These are phyloP conservation scores for Toxostoma redivivum DNA, from an alignment of 2,113 vertebrate genomes.

Conservation along the genomic window DNA sequence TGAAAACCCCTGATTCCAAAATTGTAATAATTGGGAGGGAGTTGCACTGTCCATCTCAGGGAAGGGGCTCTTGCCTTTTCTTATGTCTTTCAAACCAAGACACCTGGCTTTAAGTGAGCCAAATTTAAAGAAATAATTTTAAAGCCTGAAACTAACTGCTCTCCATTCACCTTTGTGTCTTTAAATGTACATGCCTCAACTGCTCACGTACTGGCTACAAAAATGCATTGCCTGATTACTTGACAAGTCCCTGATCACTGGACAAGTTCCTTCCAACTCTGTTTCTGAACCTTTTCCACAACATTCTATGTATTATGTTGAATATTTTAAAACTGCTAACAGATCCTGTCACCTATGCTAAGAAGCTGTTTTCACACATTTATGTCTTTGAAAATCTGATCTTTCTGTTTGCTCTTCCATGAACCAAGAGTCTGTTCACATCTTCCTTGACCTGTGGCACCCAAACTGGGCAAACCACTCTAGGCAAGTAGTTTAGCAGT, in stretches of 20 bases:
- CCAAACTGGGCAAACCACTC: neutral
- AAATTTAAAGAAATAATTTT: constrained; percentile 33
- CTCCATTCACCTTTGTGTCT: neutral
- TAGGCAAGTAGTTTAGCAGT: neutral
- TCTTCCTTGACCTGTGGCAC: neutral
- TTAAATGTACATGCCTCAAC: neutral
- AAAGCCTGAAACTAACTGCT: neutral
- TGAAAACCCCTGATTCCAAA: too few species aligned
- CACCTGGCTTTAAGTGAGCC: neutral
- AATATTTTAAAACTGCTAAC: neutral
- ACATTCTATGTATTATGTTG: neutral
- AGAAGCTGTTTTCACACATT: neutral
- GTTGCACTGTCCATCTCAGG: too few species aligned
- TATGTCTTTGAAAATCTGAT: neutral
- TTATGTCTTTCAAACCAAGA: too few species aligned
- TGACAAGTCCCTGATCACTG: neutral
- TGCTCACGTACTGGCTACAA: neutral
- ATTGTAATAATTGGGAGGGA: too few species aligned
- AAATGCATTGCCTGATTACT: neutral
- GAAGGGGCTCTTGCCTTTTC: too few species aligned
- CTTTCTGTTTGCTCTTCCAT: neutral
- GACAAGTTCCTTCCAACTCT: neutral
- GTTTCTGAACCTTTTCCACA: neutral
- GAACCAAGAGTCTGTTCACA: neutral
- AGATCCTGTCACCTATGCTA: neutral